Base-by-base conservation (phyloP, 2,797 vertebrate species). In the Heteromormyrus szaboi region DNA sequence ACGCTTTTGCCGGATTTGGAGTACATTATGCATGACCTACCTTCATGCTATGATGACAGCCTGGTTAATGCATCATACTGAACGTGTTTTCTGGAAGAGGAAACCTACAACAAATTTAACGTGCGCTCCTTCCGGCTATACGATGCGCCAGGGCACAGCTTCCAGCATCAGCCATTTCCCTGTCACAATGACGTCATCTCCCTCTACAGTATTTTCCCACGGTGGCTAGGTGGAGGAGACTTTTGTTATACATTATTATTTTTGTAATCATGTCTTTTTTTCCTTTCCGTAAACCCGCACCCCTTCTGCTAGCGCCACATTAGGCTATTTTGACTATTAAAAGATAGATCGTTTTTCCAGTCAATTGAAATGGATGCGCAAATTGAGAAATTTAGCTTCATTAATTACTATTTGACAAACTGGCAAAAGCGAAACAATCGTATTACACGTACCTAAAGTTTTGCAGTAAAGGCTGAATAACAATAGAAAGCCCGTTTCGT, bases 101-200 rank as follows among this genome's bases (percentile, higher is more conserved):
- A 4, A 44, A 48, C 56, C 33, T 29, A 76, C 14, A 76, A 29
- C 19, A 19, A 29, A 41, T 41, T 41, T 41, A 41, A 59, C 44
- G 79, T 33, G 54, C 56, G 12, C 12, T 81, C 50, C 51, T 87
- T 46, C n/a, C 87, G 44, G 17, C 22, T 68, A 33, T 44, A 41
- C 11, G 59, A 29, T 88, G 9, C 2, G 4, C 53, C 33, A 33
- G 54, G 51, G 41, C 50, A 83, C 65, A 41, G 87, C 84, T 50
- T 53, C 59, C 46, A 72, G 56, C 84, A 54, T 86, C 89, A 46
- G 85, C 85, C 89, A 89, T 89, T 85, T 79, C 65, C 29, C 29
- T 79, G 37, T 41, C 8, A 54, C 44, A 48, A 79, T 89, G 89
- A 89, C 68, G 89, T 89, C 56, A 89, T 87, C 83, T 33, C 37